Base-by-base conservation (phyloP, 2,797 vertebrate species). In the Sebastes miniatus region DNA sequence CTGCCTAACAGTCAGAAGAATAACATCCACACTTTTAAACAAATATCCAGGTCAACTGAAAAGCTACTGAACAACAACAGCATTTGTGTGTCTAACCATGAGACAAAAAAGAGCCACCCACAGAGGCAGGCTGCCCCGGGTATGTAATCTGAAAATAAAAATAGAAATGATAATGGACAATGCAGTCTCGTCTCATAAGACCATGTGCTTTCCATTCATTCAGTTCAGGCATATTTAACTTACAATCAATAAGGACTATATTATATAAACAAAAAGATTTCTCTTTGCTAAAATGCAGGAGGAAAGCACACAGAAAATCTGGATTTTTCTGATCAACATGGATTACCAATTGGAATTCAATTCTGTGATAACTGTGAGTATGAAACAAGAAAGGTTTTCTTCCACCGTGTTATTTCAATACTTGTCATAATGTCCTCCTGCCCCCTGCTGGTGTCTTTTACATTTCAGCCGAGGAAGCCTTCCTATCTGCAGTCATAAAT, bases 401-500 rank as follows among this genome's bases (percentile, higher is more conserved):
- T 69, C 4, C 31, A 18, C 7, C 16, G 12, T 36, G 4, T 13
- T 18, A 7, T 66, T 65, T 52, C 24, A 14, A 43, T 24, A 13
- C 2, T 43, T 32, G 6, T 36, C 2, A 47, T 73, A 69, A 83
- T 66, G 69, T 50, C 73, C 64, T 86, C 62, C 87, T 92, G 81
- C 81, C 87, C 83, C 83, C 86, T 88, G 73, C 78, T 87, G 87
- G 83, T 70, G 39, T 79, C 11, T 77, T 77, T 61, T 20, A n/a
- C 50, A 18, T 82, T 79, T 43, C 91, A 99, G 98, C 95, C 68
- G 97, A 97, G 92, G 98, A 98, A 27, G 91, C 95, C 79, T 97
- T 99, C 89, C 93, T 99, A 73, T 97, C 96, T 67, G 97, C 97
- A 57, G 96, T 99, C 87, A 96, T 99, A 86, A 97, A 97, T 86